These are phyloP conservation scores for Timema cristinae DNA, from an alignment of 2,888 invertebrate species.

Conservation along the genomic window DNA sequence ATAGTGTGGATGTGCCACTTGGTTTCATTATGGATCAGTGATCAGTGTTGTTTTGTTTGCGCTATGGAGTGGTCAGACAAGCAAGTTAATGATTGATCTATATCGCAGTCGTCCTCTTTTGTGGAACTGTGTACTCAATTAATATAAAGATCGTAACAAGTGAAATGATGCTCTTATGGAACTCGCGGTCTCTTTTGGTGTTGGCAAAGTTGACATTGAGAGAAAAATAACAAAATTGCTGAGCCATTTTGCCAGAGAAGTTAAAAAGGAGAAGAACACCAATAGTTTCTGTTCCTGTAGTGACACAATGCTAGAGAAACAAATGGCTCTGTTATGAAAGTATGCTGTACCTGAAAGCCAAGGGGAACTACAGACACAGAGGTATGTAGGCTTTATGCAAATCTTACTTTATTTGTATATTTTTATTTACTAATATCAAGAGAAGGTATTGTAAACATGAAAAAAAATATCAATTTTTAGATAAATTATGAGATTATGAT, in stretches of 20 bases:
- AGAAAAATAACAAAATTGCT: neutral
- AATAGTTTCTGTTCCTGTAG: neutral
- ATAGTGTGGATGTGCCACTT: too few relatives aligned
- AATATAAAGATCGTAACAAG: conserved; percentile 1
- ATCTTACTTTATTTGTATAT: too few relatives aligned
- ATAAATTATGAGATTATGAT: too few relatives aligned
- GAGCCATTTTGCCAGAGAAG: neutral
- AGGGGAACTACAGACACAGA: neutral
- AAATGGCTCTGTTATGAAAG: neutral
- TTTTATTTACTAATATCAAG: too few relatives aligned
- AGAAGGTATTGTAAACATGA: too few relatives aligned
- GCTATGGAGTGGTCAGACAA: neutral
- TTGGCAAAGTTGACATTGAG: neutral
- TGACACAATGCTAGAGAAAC: neutral
- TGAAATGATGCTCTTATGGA: neutral
- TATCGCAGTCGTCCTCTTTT: neutral
- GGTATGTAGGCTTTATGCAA: too few relatives aligned
- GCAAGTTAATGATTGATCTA: neutral
- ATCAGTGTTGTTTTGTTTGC: too few relatives aligned
- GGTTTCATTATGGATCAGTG: too few relatives aligned
- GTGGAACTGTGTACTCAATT: neutral
- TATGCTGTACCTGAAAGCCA: neutral
- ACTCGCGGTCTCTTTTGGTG: neutral
- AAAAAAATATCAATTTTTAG: too few relatives aligned
- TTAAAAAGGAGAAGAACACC: neutral